These are phyloP conservation scores for Papilio polyxenes DNA, from an alignment of 1,140 invertebrate species.

Conservation along the genomic window DNA sequence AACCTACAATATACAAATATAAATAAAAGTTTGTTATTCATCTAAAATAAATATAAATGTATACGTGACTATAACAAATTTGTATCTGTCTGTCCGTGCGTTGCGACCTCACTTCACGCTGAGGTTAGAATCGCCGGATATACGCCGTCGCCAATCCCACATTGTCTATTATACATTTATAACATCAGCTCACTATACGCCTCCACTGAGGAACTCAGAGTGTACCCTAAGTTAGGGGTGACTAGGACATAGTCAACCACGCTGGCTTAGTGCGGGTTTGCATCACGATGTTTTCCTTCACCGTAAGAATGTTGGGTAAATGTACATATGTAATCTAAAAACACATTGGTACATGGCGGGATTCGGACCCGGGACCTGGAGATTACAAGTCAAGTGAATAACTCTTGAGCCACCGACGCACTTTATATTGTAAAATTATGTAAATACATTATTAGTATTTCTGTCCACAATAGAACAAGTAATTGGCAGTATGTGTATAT, in stretches of 20 bases:
- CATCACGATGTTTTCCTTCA: too few species aligned
- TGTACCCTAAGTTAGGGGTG: too few species aligned
- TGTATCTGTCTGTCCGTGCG: slow-evolving; percentile 19
- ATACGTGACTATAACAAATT: neutral
- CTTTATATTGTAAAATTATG: neutral
- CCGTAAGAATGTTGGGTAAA: too few species aligned
- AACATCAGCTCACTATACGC: too few species aligned
- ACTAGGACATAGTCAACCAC: too few species aligned
- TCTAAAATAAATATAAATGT: neutral
- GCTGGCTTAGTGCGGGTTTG: too few species aligned
- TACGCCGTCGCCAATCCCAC: neutral
- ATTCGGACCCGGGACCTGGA: too few species aligned
- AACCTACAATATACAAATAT: neutral
- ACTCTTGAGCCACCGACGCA: too few species aligned
- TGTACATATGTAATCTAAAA: too few species aligned
- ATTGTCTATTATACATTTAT: neutral
- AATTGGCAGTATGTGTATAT: neutral
- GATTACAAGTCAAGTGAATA: too few species aligned
- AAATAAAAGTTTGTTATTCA: neutral
- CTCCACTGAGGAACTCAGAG: too few species aligned
- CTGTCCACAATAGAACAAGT: neutral
- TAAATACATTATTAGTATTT: neutral
- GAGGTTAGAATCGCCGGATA: slow-evolving; percentile 26
- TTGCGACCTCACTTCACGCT: slow-evolving; percentile 18
- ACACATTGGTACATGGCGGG: too few species aligned